Percentiles rank a stretch among this genome's conserved stretches.
Evolutionary conservation across 2,113 vertebrate genomes (phyloP).

Genomic region (Uria lomvia): DNA sequence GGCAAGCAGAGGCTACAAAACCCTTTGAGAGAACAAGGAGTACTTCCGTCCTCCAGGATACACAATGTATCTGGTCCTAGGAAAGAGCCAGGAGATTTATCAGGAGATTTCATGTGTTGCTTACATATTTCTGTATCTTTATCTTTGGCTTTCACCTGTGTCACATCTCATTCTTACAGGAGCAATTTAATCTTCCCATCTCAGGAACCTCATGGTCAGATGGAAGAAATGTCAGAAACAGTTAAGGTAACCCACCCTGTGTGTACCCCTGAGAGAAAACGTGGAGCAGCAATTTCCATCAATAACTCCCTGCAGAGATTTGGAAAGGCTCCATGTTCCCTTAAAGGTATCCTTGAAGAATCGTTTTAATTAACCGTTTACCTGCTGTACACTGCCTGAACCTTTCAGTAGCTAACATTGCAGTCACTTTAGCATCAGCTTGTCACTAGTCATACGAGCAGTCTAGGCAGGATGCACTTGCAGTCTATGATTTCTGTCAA

Average conservation of each 20-base stretch:
- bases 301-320: not conserved
- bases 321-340: conserved; percentile 22
- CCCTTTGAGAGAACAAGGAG: not conserved
- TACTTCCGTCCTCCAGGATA: not conserved
- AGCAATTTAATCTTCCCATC: conserved; percentile 45
- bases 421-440: conserved; percentile 24
- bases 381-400: conserved; percentile 38
- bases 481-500: conserved; percentile 32
- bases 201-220: conserved; percentile 51
- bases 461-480: not conserved
- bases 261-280: not conserved
- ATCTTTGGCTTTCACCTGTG: conserved; percentile 46
- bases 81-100: not conserved
- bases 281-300: conserved; percentile 17
- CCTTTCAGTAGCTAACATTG: conserved; percentile 26
- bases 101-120: not conserved
- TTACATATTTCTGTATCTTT: not conserved
- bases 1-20: not conserved
- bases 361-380: conserved; percentile 60
- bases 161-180: conserved; percentile 29
- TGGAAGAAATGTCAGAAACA: conserved; percentile 51
- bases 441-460: not conserved
- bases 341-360: conserved; percentile 45
- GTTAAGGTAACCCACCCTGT: conserved; percentile 21
- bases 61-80: not conserved